Evolutionary conservation across 1,140 invertebrate genomes (phyloP).

Genomic region (Eriocheir sinensis): DNA sequence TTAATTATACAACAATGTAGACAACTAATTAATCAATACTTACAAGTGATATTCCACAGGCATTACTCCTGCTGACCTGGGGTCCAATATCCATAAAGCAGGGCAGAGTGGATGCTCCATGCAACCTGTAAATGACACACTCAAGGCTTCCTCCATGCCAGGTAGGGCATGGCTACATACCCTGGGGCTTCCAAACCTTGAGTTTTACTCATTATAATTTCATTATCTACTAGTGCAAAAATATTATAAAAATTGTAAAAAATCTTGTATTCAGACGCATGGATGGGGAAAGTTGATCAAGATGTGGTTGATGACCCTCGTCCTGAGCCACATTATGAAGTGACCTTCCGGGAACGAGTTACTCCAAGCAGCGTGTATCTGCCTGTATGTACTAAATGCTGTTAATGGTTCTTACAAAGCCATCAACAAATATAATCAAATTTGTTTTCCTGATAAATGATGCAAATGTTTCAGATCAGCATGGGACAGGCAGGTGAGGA

Average conservation of each 20-base stretch:
- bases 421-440: background rate
- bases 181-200: no score
- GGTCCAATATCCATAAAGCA: background rate
- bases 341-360: constrained; percentile 59
- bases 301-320: constrained; percentile 23
- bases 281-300: background rate
- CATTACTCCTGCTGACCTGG: constrained; percentile 43
- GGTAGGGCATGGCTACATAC: background rate
- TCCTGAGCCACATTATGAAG: constrained; percentile 55
- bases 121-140: background rate
- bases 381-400: constrained; percentile 47
- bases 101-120: background rate
- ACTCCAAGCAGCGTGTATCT: constrained; percentile 53
- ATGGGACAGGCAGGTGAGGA: constrained; percentile 46
- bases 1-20: no score
- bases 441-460: background rate
- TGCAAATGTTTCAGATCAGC: constrained; percentile 23
- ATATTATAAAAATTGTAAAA: no score
- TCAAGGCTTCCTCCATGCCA: background rate
- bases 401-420: background rate
- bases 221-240: no score
- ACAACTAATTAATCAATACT: no score
- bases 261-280: background rate
- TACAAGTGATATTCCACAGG: background rate
- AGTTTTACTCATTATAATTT: background rate